Evolutionary conservation across 2,797 vertebrate genomes (phyloP), one percentile per base, ranked within the genome.

Genomic region (Gymnothorax javanicus): DNA sequence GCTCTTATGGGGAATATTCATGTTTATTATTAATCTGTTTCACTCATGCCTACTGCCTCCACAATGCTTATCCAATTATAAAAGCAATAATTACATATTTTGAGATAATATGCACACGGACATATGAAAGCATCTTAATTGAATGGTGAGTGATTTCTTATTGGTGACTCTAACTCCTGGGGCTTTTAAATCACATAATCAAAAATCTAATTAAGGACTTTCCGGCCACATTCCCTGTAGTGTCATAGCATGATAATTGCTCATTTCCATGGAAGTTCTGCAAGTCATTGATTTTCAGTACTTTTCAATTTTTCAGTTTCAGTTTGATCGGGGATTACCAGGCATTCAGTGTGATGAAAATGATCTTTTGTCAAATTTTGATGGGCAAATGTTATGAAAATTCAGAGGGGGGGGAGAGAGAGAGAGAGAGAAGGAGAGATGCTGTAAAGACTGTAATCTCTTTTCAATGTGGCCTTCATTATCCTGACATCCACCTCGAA

Each of bases 81-180:
- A 79, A 79, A 52, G n/a, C 12, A 54, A 79, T 79, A 79, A 79
- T 79, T 52, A 79, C 43, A 52, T 79, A 15, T 54, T 50, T 79
- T 79, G 50, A 52, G 54, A 79, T 79, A 54, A 54, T 79, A 79
- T 79, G 75, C 75, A 79, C 54, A 7, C 54, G 75, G 23, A 79
- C 75, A 79, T 52, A 20, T 79, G 75, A 52, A 79, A 79, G 50
- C 75, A 79, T 79, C 50, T 52, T 79, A 79, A 77, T 77, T 77
- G 73, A 77, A 43, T 77, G 73, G 6, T 33, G 54, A 50, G 77
- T 81, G 1, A 81, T 81, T 81, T 81, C n/a, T 81, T n/a, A 23
- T 81, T 17, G 52, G 1, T 17, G 7, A 54, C 77, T 56, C 52
- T 56, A 43, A n/a, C 77, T 81, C 77, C 77, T 54, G 77, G 77